phyloP scores from a whole-genome alignment of 2,113 vertebrate species.

The Paradisaea rubra region DNA sequence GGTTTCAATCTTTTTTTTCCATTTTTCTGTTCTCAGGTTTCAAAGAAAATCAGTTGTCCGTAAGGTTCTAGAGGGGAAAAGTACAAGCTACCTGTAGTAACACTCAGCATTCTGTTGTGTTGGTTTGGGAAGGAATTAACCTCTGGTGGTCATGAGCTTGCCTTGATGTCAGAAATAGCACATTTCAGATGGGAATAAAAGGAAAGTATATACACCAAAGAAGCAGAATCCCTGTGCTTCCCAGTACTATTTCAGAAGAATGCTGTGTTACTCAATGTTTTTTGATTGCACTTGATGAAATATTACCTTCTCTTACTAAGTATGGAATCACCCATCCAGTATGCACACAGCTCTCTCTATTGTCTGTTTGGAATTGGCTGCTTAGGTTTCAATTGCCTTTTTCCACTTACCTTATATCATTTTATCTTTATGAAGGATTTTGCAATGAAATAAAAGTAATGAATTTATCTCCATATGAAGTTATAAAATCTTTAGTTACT shows the following conservation, averaged over 20 bases:
- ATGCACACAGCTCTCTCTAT: not conserved
- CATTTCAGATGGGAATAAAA: not conserved
- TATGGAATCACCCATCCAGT: not conserved
- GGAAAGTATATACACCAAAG: not conserved
- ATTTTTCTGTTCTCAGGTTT: not conserved
- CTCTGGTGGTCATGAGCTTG: not conserved
- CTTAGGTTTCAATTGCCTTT: not conserved
- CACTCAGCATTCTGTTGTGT: not conserved
- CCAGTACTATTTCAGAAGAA: not conserved
- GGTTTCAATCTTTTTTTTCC: not conserved
- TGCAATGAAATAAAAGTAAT: not conserved
- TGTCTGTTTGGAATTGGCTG: not conserved
- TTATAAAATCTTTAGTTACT: not conserved
- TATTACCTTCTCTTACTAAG: not conserved
- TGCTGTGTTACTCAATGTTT: not conserved
- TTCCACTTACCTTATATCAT: not conserved
- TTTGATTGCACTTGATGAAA: not conserved
- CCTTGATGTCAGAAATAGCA: not conserved
- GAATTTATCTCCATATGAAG: not conserved
- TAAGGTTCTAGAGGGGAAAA: not conserved
- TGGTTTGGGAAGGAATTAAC: not conserved
- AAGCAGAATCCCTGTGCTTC: not conserved
- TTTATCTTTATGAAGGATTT: not conserved
- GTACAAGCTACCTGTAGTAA: not conserved
- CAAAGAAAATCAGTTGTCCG: not conserved